Percentiles rank a stretch among this genome's conserved stretches.
These are phyloP conservation scores for Prionailurus bengalensis DNA, from an alignment of 2,113 vertebrate species.

Conservation along the genomic window DNA sequence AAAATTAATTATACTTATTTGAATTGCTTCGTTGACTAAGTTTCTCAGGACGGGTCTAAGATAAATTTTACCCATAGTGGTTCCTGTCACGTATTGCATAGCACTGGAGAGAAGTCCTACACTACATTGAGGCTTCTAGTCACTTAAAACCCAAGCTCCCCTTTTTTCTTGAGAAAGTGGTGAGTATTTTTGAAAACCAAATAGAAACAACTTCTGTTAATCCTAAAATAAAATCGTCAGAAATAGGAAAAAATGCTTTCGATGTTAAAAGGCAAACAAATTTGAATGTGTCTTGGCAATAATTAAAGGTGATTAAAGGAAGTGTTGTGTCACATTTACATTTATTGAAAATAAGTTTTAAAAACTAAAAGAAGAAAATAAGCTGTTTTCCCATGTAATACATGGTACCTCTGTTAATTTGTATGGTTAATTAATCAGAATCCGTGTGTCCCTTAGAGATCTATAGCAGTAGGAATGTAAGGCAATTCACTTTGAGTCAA, in stretches of 20 bases:
- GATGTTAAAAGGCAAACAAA: not conserved
- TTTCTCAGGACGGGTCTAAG: not conserved
- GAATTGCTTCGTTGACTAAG: not conserved
- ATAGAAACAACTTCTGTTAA: not conserved
- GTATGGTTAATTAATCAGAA: not conserved
- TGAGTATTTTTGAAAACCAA: not conserved
- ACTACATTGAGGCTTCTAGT: not conserved
- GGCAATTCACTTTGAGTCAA: slow-evolving; percentile 33
- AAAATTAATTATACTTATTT: not conserved
- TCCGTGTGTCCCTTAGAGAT: not conserved
- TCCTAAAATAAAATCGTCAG: slow-evolving; percentile 10
- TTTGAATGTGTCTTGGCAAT: not conserved
- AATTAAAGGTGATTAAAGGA: slow-evolving; percentile 40
- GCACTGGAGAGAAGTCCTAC: not conserved
- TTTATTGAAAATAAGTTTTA: slow-evolving; percentile 15
- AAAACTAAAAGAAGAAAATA: too few species aligned
- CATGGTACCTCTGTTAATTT: not conserved
- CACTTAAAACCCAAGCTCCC: not conserved
- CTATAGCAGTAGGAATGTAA: not conserved
- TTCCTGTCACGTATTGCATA: not conserved
- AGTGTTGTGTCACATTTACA: not conserved
- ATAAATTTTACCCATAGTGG: not conserved
- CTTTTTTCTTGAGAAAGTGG: not conserved
- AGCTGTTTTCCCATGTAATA: not conserved
- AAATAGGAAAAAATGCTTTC: not conserved